These are phyloP conservation scores for Tachina fera DNA, from an alignment of 2,888 invertebrate genomes.

Conservation along the genomic window DNA sequence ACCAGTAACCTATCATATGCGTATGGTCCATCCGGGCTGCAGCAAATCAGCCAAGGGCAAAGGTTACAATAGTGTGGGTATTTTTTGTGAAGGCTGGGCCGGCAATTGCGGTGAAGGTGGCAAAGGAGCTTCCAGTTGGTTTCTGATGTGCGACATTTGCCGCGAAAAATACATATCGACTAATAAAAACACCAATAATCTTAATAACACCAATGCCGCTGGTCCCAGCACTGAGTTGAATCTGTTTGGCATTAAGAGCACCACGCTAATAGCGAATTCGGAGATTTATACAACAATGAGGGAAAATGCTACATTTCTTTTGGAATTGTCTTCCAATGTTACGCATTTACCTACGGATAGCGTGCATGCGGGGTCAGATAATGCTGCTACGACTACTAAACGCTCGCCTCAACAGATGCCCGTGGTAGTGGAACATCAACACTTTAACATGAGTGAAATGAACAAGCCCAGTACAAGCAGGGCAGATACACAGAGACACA, in stretches of 20 bases:
- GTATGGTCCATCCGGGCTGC: conserved; percentile 94
- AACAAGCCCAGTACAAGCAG: conserved; percentile 83
- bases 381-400: conserved; percentile 70
- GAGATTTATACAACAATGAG: conserved; percentile 88
- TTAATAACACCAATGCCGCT: conserved; percentile 80
- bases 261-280: conserved; percentile 81
- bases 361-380: conserved; percentile 3
- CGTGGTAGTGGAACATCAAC: conserved; percentile 81
- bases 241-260: conserved; percentile 81
- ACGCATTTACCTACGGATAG: conserved; percentile 74
- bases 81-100: conserved; percentile 94
- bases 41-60: conserved; percentile 92
- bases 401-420: conserved; percentile 82
- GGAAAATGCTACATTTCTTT: conserved; percentile 96
- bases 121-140: conserved; percentile 92
- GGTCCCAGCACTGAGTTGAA: conserved; percentile 81
- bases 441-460: conserved; percentile 79
- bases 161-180: conserved; percentile 87
- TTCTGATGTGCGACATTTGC: conserved; percentile 95
- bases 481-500: conserved; percentile 80
- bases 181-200: conserved; percentile 81
- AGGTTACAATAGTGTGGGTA: conserved; percentile 96
- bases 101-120: conserved; percentile 95
- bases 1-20: conserved; percentile 96
- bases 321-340: conserved; percentile 92